Evolutionary conservation across 2,888 invertebrate genomes (phyloP), one percentile per base, ranked within the genome.

Genomic region (Fabriciana adippe): DNA sequence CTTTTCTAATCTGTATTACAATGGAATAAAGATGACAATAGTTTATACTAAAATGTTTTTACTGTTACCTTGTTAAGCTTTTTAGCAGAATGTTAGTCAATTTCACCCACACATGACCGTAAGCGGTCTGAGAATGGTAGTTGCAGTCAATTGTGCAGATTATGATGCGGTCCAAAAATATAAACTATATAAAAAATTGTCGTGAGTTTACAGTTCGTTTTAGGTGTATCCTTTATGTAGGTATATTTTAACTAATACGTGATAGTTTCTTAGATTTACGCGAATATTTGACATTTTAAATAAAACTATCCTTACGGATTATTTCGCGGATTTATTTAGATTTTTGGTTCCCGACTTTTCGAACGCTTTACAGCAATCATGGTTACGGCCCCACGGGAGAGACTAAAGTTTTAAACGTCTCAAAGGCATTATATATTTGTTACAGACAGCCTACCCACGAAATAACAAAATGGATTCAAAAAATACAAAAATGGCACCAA

Each of bases 141-240:
- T 74, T 66, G 64, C 71, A 73, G 72, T 74, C 76, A 76, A 76
- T 76, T 70, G 68, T 73, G 73, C 70, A 74, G 70, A 67, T 73
- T 74, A 75, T 75, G 71, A 72, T 72, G 70, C 35, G 47, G 62
- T 68, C 55, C 63, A 65, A 59, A 53, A 64, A 69, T n/a, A 64
- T 72, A 67, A 72, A 71, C 65, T 63, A 21, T 21, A 41, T 48
- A 54, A 11, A 64, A 64, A 64, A 64, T 68, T 71, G 63, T 71
- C 48, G 6, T 21, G 47, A 26, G 14, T 41, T 60, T 55, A 45
- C 51, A n/a, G 1, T 31, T 55, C 41, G 21, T 35, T n/a, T 35
- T 57, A 35, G 60, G 15, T 41, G 35, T 66, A 65, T 59, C 47
- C 55, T 65, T 55, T 67, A 63, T 60, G 14, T 18, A 18, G 18